Evolutionary conservation across 2,888 invertebrate genomes (phyloP).

Genomic region (Aphodius granarius): DNA sequence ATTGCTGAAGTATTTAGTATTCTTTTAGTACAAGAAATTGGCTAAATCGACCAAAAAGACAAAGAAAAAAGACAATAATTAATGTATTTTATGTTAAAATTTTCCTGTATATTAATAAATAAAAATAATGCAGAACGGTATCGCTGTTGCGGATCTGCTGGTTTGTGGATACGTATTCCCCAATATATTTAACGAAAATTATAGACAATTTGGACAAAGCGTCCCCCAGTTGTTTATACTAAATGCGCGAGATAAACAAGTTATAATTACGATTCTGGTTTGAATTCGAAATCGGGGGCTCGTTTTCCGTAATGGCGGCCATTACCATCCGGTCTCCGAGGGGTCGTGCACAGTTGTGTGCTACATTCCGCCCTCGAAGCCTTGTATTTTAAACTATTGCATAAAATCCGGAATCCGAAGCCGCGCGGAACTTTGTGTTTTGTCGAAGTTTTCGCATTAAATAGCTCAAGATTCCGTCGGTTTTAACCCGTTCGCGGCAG

Average conservation of each 20-base stretch:
- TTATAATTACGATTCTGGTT: constrained; percentile 25
- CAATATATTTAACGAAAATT: background rate
- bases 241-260: constrained; percentile 22
- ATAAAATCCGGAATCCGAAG: background rate
- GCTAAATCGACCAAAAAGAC: no score
- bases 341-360: background rate
- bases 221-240: background rate
- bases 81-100: no score
- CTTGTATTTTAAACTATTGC: background rate
- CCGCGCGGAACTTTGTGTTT: background rate
- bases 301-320: constrained; percentile 19
- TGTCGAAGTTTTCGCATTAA: background rate
- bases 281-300: constrained; percentile 22
- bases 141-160: background rate
- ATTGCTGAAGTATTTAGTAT: no score
- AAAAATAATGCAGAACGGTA: no score
- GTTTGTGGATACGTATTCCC: background rate
- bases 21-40: no score
- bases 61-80: no score
- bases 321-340: constrained; percentile 18
- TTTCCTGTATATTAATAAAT: no score
- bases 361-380: background rate
- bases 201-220: background rate
- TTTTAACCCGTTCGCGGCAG: background rate
- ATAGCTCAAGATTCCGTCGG: background rate